Conservation (phyloP, 2,888 invertebrate species). For the Melitaea athalia region DNA sequence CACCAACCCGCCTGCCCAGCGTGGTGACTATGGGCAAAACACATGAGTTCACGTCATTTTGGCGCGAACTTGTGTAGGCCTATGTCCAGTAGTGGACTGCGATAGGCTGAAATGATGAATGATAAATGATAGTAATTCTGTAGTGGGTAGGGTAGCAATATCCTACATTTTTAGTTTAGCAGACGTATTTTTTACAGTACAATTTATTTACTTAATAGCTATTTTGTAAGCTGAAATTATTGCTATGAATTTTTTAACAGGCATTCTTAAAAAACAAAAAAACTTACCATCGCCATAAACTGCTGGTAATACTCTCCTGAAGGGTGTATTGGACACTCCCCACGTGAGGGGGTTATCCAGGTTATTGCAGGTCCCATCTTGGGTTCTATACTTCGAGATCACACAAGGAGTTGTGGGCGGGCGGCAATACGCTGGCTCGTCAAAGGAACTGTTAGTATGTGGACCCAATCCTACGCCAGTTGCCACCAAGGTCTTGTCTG, state of each 20-base stretch:
- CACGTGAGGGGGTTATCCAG: conserved; percentile 82
- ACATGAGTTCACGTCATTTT: too few relatives aligned
- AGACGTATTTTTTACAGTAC: too few relatives aligned
- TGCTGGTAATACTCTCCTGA: conserved; percentile 87
- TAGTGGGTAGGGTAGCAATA: too few relatives aligned
- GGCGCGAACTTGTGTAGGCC: too few relatives aligned
- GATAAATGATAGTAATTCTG: too few relatives aligned
- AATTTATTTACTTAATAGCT: background rate
- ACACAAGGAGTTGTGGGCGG: conserved; percentile 60
- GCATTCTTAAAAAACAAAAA: background rate
- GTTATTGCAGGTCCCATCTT: conserved; percentile 91
- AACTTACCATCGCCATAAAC: conserved; percentile 88
- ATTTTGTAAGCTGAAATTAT: background rate
- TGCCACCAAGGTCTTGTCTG: conserved; percentile 45
- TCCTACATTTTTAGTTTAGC: too few relatives aligned
- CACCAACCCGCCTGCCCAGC: too few relatives aligned
- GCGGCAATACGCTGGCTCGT: conserved; percentile 60
- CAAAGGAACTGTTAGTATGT: conserved; percentile 56
- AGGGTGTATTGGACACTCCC: conserved; percentile 89
- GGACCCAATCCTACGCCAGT: conserved; percentile 67
- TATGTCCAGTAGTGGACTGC: too few relatives aligned
- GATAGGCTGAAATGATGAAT: too few relatives aligned
- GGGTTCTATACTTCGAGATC: conserved; percentile 83
- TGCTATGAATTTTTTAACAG: background rate
- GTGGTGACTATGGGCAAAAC: too few relatives aligned